Evolutionary conservation across 2,888 invertebrate species (phyloP).

Genomic region (Acanthosepion lycidas): DNA sequence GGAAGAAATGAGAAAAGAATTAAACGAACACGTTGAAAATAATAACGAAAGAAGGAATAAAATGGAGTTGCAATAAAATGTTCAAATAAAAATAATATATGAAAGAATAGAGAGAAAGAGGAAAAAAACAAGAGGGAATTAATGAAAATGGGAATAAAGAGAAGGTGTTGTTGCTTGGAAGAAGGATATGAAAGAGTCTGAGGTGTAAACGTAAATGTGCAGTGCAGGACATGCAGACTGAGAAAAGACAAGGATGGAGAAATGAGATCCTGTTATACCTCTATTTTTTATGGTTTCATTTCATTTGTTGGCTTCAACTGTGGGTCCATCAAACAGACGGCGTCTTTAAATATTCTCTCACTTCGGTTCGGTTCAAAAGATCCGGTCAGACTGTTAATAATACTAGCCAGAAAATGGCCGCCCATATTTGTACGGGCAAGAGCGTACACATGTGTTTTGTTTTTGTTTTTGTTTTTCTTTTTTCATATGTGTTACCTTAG

Average conservation of each 20-base stretch:
- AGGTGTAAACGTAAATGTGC: background rate
- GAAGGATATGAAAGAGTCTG: background rate
- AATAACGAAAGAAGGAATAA: background rate
- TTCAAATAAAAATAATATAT: background rate
- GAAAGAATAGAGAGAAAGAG: background rate
- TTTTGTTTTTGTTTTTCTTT: background rate
- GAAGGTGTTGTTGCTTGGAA: background rate
- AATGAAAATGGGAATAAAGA: background rate
- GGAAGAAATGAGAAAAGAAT: background rate
- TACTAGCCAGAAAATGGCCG: background rate
- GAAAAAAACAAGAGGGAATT: background rate
- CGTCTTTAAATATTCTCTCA: background rate
- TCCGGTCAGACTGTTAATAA: conserved; percentile 18
- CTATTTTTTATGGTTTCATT: background rate
- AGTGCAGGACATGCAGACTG: background rate
- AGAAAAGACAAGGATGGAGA: background rate
- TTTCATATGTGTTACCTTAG: background rate
- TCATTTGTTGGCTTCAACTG: conserved; percentile 4
- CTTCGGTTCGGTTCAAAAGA: background rate
- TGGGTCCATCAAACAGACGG: conserved; percentile 7
- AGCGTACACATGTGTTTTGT: background rate
- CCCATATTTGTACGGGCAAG: background rate
- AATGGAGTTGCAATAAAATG: no score
- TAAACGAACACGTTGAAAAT: background rate
- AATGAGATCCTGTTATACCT: background rate